Evolutionary conservation across 2,888 invertebrate species (phyloP).

Genomic region (Coleophora deauratella): DNA sequence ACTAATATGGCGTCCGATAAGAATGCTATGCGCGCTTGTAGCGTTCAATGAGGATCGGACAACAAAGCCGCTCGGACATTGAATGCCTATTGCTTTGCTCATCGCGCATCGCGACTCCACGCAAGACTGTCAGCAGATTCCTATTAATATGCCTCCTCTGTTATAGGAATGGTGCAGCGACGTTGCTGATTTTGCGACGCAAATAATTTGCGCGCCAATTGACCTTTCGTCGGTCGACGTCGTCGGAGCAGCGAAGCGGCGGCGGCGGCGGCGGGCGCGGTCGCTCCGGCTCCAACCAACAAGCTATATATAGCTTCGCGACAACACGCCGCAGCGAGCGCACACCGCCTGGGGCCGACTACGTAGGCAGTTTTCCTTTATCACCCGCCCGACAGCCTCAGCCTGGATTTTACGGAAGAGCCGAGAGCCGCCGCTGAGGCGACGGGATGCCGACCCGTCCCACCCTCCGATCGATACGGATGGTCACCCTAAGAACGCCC

Average conservation of each 20-base stretch:
- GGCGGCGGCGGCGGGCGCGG: constrained; percentile 51
- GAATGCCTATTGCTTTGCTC: background rate
- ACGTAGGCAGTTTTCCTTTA: constrained; percentile 70
- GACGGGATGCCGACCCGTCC: constrained; percentile 62
- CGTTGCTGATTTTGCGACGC: constrained; percentile 66
- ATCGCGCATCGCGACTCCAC: background rate
- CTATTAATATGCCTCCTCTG: constrained; percentile 21
- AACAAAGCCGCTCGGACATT: background rate
- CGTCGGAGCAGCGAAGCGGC: constrained; percentile 41
- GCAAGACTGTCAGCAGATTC: constrained; percentile 14
- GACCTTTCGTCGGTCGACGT: constrained; percentile 69
- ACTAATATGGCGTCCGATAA: constrained; percentile 25
- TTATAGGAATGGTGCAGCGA: constrained; percentile 43
- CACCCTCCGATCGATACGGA: constrained; percentile 70
- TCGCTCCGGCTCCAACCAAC: constrained; percentile 53
- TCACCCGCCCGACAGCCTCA: constrained; percentile 67
- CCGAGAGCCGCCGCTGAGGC: constrained; percentile 53
- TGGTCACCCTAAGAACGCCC: constrained; percentile 63
- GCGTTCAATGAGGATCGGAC: background rate
- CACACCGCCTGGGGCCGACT: constrained; percentile 64
- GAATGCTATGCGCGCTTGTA: constrained; percentile 30
- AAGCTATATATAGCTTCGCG: constrained; percentile 68
- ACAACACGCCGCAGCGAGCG: constrained; percentile 58
- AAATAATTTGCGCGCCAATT: constrained; percentile 74
- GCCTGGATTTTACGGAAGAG: constrained; percentile 63